Conservation (phyloP, 2,113 vertebrate species). For the Mobula hypostoma region DNA sequence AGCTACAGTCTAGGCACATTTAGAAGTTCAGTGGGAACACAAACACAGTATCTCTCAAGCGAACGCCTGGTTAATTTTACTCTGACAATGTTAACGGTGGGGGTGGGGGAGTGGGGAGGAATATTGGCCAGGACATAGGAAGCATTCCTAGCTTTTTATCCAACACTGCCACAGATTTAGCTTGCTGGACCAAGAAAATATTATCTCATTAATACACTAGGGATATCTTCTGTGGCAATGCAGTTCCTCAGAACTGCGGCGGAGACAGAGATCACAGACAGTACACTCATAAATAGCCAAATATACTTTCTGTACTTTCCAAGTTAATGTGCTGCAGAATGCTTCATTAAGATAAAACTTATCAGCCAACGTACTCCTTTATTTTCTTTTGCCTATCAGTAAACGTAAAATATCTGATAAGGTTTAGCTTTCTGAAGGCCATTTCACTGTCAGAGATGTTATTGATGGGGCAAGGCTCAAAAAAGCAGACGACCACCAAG, state of each 20-base stretch:
- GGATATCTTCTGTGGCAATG: neutral
- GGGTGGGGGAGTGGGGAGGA: neutral
- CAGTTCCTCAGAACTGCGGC: neutral
- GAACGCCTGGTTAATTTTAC: neutral
- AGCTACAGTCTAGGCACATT: neutral
- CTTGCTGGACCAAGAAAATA: neutral
- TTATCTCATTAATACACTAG: too few species aligned
- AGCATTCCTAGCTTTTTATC: too few species aligned
- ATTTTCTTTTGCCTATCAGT: neutral
- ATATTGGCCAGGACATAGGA: neutral
- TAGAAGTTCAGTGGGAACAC: neutral
- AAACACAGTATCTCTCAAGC: neutral
- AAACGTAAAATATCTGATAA: neutral
- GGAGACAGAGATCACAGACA: neutral
- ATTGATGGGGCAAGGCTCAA: neutral
- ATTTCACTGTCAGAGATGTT: neutral
- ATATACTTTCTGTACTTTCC: neutral
- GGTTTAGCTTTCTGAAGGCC: neutral
- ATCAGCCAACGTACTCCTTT: neutral
- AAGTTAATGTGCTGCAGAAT: neutral
- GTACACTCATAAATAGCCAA: too few species aligned
- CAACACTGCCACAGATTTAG: neutral
- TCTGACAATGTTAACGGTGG: neutral
- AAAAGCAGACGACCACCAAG: neutral
- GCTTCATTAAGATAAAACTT: neutral